Evolutionary conservation across 2,888 invertebrate species (phyloP), one percentile per base, ranked within the genome.

Genomic region (Perizoma flavofasciatum): DNA sequence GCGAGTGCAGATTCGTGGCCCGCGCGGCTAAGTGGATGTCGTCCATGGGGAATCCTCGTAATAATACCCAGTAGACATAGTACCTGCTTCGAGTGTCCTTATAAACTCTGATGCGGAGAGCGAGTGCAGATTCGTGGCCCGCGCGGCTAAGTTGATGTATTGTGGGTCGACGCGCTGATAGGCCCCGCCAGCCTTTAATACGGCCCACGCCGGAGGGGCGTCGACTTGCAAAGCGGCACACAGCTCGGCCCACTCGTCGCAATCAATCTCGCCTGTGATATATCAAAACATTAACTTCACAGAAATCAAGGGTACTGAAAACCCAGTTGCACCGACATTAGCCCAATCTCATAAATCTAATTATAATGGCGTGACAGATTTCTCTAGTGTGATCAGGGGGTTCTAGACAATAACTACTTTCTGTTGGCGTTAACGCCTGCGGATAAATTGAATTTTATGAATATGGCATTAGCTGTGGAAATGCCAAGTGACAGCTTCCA

Each of bases 121-220:
- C 0, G 95, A 93, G 70, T 94, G 94, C 37, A 96, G 86, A 67
- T 93, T 93, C 4, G 52, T 54, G 0, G 86, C 80, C 2, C 48
- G 48, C 0, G 73, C 66, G 1, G 86, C 85, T 0, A 71, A 55
- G 0, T 33, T 61, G 48, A 83, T 69, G 63, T 72, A 37, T 85
- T 89, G 63, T 81, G 87, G 51, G 87, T 86, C 78, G 83, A 94
- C 60, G 9, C 95, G 87, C 77, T 97, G 97, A 82, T 96, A 95
- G 0, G 94, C 95, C 4, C 97, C 96, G 32, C 95, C 95, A 1
- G 88, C 84, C 79, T 97, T 97, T 67, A 97, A 89, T 5, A 96
- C 91, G 9, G 94, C 95, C 94, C 96, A 96, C 10, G 94, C 92
- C 0, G 97, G 96, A 69, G 94, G 89, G 5, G 88, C 81, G 5